Evolutionary conservation across 2,888 invertebrate genomes (phyloP).

Genomic region (Hirudinaria manillensis): DNA sequence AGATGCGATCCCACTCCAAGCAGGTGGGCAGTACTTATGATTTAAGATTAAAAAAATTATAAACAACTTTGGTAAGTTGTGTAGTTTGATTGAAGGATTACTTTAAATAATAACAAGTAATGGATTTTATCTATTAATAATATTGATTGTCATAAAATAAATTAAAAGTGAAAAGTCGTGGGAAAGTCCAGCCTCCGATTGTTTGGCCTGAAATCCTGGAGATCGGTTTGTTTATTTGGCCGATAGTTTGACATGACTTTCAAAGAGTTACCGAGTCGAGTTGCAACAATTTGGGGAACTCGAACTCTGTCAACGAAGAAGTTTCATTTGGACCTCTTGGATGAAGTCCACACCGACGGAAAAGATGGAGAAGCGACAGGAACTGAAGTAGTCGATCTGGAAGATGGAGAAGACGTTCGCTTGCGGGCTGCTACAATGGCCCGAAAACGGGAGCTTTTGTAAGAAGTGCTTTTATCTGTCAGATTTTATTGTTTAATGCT

Average conservation of each 20-base stretch:
- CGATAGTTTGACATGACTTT: neutral
- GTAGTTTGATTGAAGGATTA: no score
- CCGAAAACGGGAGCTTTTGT: neutral
- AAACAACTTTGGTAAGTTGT: no score
- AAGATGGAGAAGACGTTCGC: conserved; percentile 13
- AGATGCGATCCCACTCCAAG: no score
- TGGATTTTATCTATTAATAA: no score
- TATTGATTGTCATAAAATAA: no score
- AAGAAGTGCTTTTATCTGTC: neutral
- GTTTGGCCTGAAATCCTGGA: neutral
- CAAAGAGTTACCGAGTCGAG: neutral
- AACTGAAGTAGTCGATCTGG: neutral
- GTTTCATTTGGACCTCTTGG: neutral
- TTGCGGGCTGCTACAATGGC: neutral
- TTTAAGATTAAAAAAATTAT: no score
- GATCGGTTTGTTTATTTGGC: neutral
- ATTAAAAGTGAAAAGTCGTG: no score
- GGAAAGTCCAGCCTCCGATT: no score
- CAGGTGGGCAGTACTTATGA: no score
- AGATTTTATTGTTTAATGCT: neutral
- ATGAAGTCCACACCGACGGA: neutral
- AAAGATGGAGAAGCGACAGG: neutral
- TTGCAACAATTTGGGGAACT: neutral
- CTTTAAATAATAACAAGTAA: no score
- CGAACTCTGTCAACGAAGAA: neutral